Percentiles rank a stretch among this genome's conserved stretches.
phyloP scores from a whole-genome alignment of 2,888 invertebrate species.

The Cremastobaeus sp. region DNA sequence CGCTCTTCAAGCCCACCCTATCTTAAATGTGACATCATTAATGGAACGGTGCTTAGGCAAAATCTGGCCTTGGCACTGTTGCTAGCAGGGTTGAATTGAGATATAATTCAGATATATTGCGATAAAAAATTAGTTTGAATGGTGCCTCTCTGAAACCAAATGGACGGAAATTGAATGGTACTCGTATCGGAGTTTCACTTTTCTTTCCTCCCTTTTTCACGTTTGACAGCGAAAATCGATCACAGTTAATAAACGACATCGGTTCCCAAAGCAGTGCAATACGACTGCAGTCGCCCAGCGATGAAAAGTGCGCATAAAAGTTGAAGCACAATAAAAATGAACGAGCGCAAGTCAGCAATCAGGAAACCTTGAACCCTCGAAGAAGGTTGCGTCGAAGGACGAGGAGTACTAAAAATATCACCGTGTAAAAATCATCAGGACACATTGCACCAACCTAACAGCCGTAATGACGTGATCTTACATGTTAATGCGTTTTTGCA shows the following conservation, averaged over 20 bases:
- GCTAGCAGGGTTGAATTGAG: conserved; percentile 48
- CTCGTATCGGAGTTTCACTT: conserved; percentile 2
- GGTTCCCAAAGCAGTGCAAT: conserved; percentile 31
- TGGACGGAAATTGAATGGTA: conserved; percentile 30
- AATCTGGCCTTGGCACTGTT: conserved; percentile 50
- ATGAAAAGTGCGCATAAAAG: conserved; percentile 42
- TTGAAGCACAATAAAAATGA: conserved; percentile 52
- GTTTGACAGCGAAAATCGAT: conserved; percentile 12
- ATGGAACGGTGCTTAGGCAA: conserved; percentile 48
- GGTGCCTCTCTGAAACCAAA: conserved; percentile 12
- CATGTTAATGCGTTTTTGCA: conserved; percentile 68
- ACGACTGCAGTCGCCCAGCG: conserved; percentile 31
- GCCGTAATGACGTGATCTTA: conserved; percentile 69
- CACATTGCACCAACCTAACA: conserved; percentile 64
- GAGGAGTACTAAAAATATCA: conserved; percentile 73
- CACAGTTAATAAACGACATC: conserved; percentile 26
- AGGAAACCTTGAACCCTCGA: conserved; percentile 73
- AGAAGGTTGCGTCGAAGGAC: conserved; percentile 73
- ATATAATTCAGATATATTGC: conserved; percentile 51
- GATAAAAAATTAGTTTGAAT: conserved; percentile 50
- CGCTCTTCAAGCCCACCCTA: conserved; percentile 53
- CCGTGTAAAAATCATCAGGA: conserved; percentile 69
- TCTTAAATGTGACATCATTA: conserved; percentile 50
- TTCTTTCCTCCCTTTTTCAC: background rate
- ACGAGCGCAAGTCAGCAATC: conserved; percentile 63